These are phyloP conservation scores for Conomelus anceps DNA, from an alignment of 2,888 invertebrate species.

Conservation along the genomic window DNA sequence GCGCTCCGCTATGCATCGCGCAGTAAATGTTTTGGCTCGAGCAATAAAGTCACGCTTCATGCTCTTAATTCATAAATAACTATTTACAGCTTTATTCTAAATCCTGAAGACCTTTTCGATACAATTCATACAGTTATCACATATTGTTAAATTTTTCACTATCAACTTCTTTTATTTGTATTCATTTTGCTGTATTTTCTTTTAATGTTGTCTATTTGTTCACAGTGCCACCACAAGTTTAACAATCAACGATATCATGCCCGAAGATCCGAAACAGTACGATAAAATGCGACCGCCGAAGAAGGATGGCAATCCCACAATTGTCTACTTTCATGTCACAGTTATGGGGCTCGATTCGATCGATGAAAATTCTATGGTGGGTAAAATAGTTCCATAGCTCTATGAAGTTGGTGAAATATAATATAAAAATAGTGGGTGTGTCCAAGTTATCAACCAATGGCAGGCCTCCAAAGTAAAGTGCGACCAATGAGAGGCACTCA, in stretches of 20 bases:
- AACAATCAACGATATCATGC: conserved; percentile 75
- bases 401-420: neutral
- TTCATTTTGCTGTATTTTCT: too few relatives aligned
- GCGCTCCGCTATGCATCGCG: too few relatives aligned
- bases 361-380: conserved; percentile 91
- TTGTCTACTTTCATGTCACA: conserved; percentile 85
- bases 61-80: too few relatives aligned
- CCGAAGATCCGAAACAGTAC: conserved; percentile 77
- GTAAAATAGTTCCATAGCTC: conserved; percentile 24
- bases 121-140: too few relatives aligned
- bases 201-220: neutral
- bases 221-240: conserved; percentile 44
- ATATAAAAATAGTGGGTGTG: neutral
- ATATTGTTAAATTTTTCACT: too few relatives aligned
- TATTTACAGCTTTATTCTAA: too few relatives aligned
- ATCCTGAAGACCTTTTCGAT: too few relatives aligned
- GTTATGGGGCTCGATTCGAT: conserved; percentile 94
- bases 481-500: too few relatives aligned
- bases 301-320: conserved; percentile 79
- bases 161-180: too few relatives aligned
- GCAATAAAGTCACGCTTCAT: too few relatives aligned
- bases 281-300: conserved; percentile 93
- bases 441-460: neutral
- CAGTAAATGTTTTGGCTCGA: too few relatives aligned
- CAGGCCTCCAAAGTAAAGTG: too few relatives aligned